These are phyloP conservation scores for human (Homo sapiens) DNA, from an alignment of 2,113 vertebrate species.

Conservation along the genomic window DNA sequence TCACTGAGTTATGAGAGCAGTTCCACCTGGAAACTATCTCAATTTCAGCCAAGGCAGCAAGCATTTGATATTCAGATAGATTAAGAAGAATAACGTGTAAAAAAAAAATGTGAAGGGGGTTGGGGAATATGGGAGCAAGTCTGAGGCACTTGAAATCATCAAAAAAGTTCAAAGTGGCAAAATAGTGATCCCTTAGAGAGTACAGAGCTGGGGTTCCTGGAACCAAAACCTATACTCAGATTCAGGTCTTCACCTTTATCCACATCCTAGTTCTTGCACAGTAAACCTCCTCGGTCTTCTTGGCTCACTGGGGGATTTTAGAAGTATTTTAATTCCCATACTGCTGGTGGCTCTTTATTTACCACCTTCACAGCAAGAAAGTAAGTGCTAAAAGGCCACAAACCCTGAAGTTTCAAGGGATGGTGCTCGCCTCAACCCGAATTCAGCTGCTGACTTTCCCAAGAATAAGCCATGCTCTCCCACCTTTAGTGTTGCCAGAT, in stretches of 20 bases:
- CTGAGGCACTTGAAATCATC: neutral
- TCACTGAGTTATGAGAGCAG: neutral
- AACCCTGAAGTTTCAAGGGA: neutral
- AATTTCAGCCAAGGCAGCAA: neutral
- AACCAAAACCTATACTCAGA: neutral
- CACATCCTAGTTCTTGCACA: neutral
- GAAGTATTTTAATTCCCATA: slow-evolving; percentile 33
- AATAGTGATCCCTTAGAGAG: neutral
- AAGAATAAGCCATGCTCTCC: neutral
- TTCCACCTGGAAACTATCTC: slow-evolving; percentile 40
- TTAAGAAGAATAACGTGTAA: neutral
- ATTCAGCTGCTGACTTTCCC: neutral
- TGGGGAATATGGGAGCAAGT: neutral
- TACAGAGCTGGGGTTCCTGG: neutral
- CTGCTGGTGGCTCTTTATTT: neutral
- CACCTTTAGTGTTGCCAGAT: neutral
- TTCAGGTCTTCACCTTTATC: neutral
- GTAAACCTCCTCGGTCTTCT: neutral
- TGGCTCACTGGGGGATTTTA: neutral
- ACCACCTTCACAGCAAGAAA: neutral
- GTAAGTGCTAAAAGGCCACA: neutral
- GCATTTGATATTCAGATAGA: neutral
- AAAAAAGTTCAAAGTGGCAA: neutral
- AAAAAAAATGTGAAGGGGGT: neutral
- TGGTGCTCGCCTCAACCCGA: neutral